phyloP scores from a whole-genome alignment of 2,113 vertebrate genomes.

The Sclerurus mexicanus region DNA sequence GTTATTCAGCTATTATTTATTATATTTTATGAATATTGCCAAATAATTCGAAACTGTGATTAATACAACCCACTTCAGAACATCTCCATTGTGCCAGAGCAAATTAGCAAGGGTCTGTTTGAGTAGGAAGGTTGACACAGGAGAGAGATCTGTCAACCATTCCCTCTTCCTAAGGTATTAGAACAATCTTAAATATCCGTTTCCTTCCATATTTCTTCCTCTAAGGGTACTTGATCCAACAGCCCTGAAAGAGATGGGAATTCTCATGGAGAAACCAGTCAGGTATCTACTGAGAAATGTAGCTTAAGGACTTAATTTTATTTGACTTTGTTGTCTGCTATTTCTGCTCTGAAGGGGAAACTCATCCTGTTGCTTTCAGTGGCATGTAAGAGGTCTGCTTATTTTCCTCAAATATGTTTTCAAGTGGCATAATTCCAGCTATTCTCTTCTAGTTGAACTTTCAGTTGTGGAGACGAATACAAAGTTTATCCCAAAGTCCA shows the following conservation, averaged over 20 bases:
- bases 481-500: not conserved
- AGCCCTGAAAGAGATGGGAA: not conserved
- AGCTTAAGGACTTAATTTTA: not conserved
- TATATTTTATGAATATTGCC: slow-evolving; percentile 6
- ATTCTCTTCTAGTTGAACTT: not conserved
- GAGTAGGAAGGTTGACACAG: not conserved
- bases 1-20: slow-evolving; percentile 25
- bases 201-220: not conserved
- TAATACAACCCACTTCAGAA: not conserved
- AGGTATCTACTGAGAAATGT: not conserved
- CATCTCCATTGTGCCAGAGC: not conserved
- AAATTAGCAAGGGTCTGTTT: not conserved
- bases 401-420: not conserved
- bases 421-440: not conserved
- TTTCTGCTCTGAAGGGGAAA: not conserved
- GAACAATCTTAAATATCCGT: not conserved
- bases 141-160: not conserved
- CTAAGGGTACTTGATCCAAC: not conserved
- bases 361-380: not conserved
- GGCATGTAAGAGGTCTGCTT: too few species aligned
- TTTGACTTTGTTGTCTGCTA: not conserved
- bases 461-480: not conserved
- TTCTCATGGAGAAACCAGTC: not conserved
- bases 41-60: not conserved
- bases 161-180: not conserved